These are phyloP conservation scores for Papilio elwesi DNA, from an alignment of 2,888 invertebrate species.

Conservation along the genomic window DNA sequence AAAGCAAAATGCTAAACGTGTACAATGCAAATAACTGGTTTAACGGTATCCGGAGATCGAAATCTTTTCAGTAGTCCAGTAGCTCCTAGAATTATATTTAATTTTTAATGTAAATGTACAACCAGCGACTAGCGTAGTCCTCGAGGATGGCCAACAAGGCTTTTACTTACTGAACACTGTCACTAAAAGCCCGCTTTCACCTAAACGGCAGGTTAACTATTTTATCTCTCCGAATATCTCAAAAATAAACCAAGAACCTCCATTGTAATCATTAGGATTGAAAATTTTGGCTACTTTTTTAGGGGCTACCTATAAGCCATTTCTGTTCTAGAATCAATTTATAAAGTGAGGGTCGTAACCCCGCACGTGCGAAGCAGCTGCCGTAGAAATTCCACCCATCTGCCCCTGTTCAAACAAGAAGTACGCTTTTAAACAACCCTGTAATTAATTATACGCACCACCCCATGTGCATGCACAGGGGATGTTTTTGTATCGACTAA, in stretches of 20 bases:
- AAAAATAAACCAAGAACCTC: too few relatives aligned
- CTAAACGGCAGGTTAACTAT: too few relatives aligned
- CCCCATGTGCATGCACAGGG: conserved; percentile 16
- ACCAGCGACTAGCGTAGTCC: too few relatives aligned
- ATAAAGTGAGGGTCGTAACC: conserved; percentile 40
- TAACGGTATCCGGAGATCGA: conserved; percentile 25
- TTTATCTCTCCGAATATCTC: too few relatives aligned
- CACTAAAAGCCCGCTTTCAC: too few relatives aligned
- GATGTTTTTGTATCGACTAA: conserved; percentile 23
- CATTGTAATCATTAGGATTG: background rate
- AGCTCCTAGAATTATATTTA: background rate
- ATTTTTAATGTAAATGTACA: too few relatives aligned
- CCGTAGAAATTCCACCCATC: conserved; percentile 55
- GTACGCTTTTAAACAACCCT: conserved; percentile 34
- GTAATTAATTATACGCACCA: conserved; percentile 33
- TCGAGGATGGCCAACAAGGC: too few relatives aligned
- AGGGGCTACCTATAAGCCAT: background rate
- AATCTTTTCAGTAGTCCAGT: background rate
- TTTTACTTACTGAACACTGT: too few relatives aligned
- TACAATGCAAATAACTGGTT: conserved; percentile 14
- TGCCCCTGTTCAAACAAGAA: conserved; percentile 46
- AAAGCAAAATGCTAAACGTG: conserved; percentile 20
- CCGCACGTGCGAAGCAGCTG: conserved; percentile 77
- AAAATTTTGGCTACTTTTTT: background rate
- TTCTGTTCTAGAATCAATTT: background rate